Conservation (phyloP, 2,113 vertebrate genomes). For the Gulo gulo region DNA sequence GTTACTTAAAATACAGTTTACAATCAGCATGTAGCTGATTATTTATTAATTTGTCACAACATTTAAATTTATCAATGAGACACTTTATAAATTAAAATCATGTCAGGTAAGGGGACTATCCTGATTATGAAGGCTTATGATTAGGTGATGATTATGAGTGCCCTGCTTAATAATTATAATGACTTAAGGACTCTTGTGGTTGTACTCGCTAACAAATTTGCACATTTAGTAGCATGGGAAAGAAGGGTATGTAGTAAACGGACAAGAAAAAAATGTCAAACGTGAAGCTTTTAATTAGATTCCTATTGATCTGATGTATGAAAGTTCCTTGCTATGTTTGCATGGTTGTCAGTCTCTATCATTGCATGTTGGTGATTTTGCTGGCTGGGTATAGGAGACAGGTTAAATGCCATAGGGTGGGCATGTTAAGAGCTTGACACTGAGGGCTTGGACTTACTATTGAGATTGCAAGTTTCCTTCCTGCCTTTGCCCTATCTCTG, state of each 20-base stretch:
- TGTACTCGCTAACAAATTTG: conserved; percentile 5
- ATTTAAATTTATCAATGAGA: conserved; percentile 44
- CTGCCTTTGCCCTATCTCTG: background rate
- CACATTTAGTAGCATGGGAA: background rate
- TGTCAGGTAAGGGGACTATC: conserved; percentile 28
- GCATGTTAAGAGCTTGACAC: background rate
- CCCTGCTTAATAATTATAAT: conserved; percentile 33
- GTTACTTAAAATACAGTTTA: conserved; percentile 53
- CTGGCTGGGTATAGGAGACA: background rate
- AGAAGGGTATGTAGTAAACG: background rate
- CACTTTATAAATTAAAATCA: conserved; percentile 61
- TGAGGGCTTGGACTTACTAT: background rate
- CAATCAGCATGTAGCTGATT: background rate
- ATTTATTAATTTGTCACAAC: conserved; percentile 59
- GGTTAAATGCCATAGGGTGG: background rate
- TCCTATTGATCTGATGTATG: background rate
- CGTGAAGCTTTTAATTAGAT: conserved; percentile 45
- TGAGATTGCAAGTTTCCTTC: background rate
- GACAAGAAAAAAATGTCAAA: background rate
- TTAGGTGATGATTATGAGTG: conserved; percentile 45
- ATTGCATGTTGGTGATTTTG: background rate
- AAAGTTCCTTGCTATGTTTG: background rate
- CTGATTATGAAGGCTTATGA: conserved; percentile 38
- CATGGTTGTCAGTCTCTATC: conserved; percentile 29
- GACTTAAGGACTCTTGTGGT: background rate